Evolutionary conservation across 2,888 invertebrate species (phyloP), one percentile per base, ranked within the genome.

Genomic region (Eupithecia centaureata): DNA sequence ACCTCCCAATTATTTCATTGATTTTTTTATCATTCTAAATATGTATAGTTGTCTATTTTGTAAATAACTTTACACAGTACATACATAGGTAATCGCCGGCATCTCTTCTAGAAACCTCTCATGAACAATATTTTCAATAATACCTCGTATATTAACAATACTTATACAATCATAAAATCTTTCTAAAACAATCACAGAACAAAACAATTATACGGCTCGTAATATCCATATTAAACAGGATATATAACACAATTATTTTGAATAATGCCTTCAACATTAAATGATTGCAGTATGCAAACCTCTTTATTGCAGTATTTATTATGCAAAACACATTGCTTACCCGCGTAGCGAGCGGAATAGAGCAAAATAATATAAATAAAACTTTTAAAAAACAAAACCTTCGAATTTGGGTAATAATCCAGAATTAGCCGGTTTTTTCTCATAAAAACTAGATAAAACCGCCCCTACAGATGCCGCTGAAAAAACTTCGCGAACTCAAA

Each of bases 341-440:
- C 47, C 47, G 18, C 42, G 22, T 47, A 47, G 18, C 47, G 47
- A 47, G 47, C 22, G 47, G 47, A 47, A 22, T 47, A 22, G 22
- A 22, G 22, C 47, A 47, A 22, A 47, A 47, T 0, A 47, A 22
- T 12, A 47, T 47, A 47, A 22, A 47, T 22, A 10, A 22, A 47
- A 47, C 47, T 22, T 47, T 47, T 12, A 47, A 47, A 42, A 47
- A 47, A 47, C 47, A 47, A 47, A 47, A 22, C 47, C 22, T 47
- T 47, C 22, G 22, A 42, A 47, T 15, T 57, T 12, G 57, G 4
- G 18, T 32, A 57, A 57, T 32, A 57, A 32, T 57, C 30, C 22
- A 57, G 32, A 57, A 30, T 57, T 57, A 56, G 57, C 57, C 18
- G 32, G 47, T 30, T 57, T 57, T 57, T 57, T 57, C 57, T 57